Percentiles rank a stretch among this genome's conserved stretches.
These are phyloP conservation scores for Neogobius melanostomus DNA, from an alignment of 2,113 vertebrate genomes.

Conservation along the genomic window DNA sequence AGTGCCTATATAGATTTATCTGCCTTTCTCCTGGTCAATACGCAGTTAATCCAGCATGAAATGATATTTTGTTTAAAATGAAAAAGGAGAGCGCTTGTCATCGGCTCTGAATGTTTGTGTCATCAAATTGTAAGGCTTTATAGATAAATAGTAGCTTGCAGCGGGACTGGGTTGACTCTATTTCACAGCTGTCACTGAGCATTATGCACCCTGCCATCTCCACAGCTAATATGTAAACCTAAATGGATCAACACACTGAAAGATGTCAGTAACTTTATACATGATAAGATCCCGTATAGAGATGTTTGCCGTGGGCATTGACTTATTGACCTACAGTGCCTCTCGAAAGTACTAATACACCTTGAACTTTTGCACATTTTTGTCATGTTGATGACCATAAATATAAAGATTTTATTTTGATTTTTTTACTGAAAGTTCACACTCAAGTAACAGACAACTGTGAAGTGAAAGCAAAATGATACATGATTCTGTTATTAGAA, in stretches of 20 bases:
- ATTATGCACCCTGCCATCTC: slow-evolving; percentile 60
- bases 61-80: slow-evolving; percentile 74
- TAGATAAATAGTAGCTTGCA: slow-evolving; percentile 73
- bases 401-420: too few relatives aligned
- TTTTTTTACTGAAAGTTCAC: too few relatives aligned
- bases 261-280: slow-evolving; percentile 24
- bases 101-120: slow-evolving; percentile 68
- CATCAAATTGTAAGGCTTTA: slow-evolving; percentile 66
- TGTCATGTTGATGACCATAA: too few relatives aligned
- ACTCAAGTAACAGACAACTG: too few relatives aligned
- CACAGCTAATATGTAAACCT: slow-evolving; percentile 40
- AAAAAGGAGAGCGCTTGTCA: slow-evolving; percentile 64
- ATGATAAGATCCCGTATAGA: not conserved
- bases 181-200: slow-evolving; percentile 72
- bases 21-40: slow-evolving; percentile 72
- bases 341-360: too few relatives aligned
- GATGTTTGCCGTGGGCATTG: too few relatives aligned
- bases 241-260: slow-evolving; percentile 45
- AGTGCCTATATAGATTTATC: slow-evolving; percentile 50
- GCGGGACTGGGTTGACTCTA: slow-evolving; percentile 63
- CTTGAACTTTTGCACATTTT: too few relatives aligned
- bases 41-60: slow-evolving; percentile 76
- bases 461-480: too few relatives aligned
- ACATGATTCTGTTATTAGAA: too few relatives aligned
- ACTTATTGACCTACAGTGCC: too few relatives aligned